These are phyloP conservation scores for Sebastolobus altivelis DNA, from an alignment of 2,797 vertebrate genomes.

Conservation along the genomic window DNA sequence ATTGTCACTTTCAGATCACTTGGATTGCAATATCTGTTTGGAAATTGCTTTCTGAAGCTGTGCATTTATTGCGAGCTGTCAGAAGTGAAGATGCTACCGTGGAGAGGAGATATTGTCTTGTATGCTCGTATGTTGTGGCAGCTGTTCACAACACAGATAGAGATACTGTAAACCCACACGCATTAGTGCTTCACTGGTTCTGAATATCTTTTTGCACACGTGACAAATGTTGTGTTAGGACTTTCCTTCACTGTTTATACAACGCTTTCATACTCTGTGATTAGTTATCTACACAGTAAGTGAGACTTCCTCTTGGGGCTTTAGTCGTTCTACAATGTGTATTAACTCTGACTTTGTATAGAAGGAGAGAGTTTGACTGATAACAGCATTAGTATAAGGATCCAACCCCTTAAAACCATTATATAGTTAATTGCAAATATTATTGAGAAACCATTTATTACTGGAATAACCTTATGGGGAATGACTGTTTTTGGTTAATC, in stretches of 20 bases:
- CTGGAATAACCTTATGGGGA: neutral
- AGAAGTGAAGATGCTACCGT: slow-evolving; percentile 20
- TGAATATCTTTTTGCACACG: slow-evolving; percentile 26
- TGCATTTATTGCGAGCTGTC: slow-evolving; percentile 8
- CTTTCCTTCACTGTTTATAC: slow-evolving; percentile 24
- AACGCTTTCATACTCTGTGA: slow-evolving; percentile 15
- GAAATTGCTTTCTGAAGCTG: slow-evolving; percentile 24
- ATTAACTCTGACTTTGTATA: slow-evolving; percentile 14
- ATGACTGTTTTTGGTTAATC: neutral
- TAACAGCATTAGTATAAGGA: neutral
- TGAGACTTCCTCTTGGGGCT: slow-evolving; percentile 18
- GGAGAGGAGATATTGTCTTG: neutral
- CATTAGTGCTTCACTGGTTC: slow-evolving; percentile 12
- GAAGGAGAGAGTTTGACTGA: neutral
- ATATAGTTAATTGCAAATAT: too few relatives aligned
- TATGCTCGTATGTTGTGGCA: slow-evolving; percentile 12
- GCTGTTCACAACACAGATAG: slow-evolving; percentile 26
- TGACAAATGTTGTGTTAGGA: slow-evolving; percentile 27
- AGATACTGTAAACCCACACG: slow-evolving; percentile 28
- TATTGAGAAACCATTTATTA: neutral
- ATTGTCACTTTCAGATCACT: slow-evolving; percentile 28
- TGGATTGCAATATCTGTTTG: slow-evolving; percentile 10
- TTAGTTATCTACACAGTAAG: slow-evolving; percentile 20
- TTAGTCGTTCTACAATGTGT: slow-evolving; percentile 2
- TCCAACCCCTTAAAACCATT: neutral